These are phyloP conservation scores for Papilio gigon DNA, from an alignment of 2,888 invertebrate genomes.

Conservation along the genomic window DNA sequence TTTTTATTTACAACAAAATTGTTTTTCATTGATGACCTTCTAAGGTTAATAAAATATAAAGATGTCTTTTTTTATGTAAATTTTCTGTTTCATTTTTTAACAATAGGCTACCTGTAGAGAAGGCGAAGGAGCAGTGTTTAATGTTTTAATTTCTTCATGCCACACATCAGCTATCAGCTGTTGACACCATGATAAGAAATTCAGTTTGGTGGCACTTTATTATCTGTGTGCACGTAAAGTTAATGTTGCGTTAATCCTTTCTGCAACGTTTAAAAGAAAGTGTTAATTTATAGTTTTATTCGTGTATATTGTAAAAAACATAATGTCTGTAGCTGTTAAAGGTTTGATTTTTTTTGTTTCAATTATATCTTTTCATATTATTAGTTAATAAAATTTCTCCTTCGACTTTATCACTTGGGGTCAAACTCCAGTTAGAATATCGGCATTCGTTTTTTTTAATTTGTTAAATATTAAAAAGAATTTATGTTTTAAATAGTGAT, in stretches of 20 bases:
- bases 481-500: background rate
- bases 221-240: constrained; percentile 8
- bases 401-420: constrained; percentile 20
- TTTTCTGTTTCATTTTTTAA: background rate
- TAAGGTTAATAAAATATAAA: no score
- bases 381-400: constrained; percentile 10
- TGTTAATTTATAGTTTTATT: background rate
- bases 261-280: background rate
- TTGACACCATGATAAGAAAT: no score
- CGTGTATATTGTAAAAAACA: constrained; percentile 15
- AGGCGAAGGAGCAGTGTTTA: background rate
- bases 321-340: constrained; percentile 44
- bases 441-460: background rate
- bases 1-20: no score
- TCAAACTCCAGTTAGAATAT: constrained; percentile 39
- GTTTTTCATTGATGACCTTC: no score
- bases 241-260: background rate
- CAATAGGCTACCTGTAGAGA: no score
- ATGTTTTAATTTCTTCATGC: background rate
- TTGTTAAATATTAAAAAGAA: background rate
- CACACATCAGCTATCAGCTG: background rate
- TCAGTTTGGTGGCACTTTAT: background rate
- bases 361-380: background rate
- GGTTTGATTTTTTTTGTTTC: constrained; percentile 27
- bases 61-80: no score